Evolutionary conservation across 2,888 invertebrate genomes (phyloP).

Genomic region (Orthosia incerta): DNA sequence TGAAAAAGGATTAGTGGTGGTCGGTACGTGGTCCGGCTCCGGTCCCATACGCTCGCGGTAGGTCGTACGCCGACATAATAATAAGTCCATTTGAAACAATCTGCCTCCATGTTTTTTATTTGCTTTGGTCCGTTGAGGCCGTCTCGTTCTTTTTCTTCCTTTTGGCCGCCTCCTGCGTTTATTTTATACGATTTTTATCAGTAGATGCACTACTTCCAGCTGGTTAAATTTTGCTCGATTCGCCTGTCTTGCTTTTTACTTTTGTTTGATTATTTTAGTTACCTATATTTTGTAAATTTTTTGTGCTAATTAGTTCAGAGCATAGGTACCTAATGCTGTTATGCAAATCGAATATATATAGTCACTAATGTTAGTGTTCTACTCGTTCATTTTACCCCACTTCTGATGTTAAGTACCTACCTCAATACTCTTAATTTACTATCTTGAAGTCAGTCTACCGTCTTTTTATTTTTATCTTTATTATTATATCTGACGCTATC

Average conservation of each 20-base stretch:
- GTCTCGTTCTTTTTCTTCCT: slow-evolving; percentile 72
- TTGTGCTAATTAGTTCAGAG: slow-evolving; percentile 11
- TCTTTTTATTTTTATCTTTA: not conserved
- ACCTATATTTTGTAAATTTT: not conserved
- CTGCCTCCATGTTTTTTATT: slow-evolving; percentile 77
- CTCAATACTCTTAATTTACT: not conserved
- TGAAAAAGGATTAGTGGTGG: slow-evolving; percentile 55
- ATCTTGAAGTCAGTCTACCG: not conserved
- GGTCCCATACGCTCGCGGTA: slow-evolving; percentile 72
- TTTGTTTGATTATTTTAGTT: slow-evolving; percentile 35
- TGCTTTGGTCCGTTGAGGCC: slow-evolving; percentile 72
- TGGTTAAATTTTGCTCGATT: slow-evolving; percentile 64
- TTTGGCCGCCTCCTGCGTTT: slow-evolving; percentile 69
- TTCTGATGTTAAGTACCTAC: not conserved
- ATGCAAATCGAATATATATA: not conserved
- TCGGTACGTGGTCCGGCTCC: slow-evolving; percentile 51
- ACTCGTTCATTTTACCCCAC: not conserved
- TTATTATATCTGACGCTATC: not conserved
- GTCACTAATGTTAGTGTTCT: not conserved
- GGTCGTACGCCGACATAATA: slow-evolving; percentile 78
- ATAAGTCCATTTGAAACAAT: slow-evolving; percentile 85
- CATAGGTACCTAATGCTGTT: slow-evolving; percentile 12
- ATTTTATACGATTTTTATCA: slow-evolving; percentile 71
- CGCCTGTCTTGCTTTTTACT: slow-evolving; percentile 36
- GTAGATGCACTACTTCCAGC: slow-evolving; percentile 54